Evolutionary conservation across 1,140 invertebrate species (phyloP).

Genomic region (Apolygus lucorum): DNA sequence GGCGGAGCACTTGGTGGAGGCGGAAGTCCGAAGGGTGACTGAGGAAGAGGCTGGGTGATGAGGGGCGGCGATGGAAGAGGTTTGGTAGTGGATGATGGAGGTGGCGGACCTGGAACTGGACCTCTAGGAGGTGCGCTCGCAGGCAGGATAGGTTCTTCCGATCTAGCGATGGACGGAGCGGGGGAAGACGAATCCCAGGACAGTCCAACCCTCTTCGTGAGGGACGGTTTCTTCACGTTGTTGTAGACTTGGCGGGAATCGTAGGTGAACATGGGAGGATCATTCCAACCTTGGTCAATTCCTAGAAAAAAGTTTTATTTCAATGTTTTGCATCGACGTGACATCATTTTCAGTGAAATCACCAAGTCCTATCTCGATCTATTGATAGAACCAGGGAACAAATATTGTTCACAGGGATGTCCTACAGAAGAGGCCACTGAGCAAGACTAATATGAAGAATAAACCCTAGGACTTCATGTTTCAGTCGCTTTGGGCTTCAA

Average conservation of each 20-base stretch:
- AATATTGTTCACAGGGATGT: too few species aligned
- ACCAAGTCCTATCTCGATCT: too few species aligned
- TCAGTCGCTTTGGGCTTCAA: too few species aligned
- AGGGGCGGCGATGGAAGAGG: background rate
- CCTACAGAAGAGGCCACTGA: too few species aligned
- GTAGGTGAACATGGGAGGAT: conserved; percentile 42
- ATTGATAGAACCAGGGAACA: too few species aligned
- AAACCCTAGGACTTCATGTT: too few species aligned
- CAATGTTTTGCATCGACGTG: too few species aligned
- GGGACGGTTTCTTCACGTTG: conserved; percentile 35
- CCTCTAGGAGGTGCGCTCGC: background rate
- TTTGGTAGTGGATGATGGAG: background rate
- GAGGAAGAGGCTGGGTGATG: background rate
- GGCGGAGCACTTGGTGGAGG: too few species aligned
- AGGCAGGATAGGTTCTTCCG: background rate
- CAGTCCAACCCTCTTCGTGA: conserved; percentile 44
- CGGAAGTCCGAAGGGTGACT: too few species aligned
- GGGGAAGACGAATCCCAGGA: conserved; percentile 31
- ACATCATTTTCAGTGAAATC: too few species aligned
- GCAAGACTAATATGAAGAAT: too few species aligned
- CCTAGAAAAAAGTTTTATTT: too few species aligned
- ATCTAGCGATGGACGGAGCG: conserved; percentile 12
- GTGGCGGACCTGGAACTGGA: background rate
- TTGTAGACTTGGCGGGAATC: conserved; percentile 32
- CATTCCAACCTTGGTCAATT: conserved; percentile 49